A percentile compares a stretch with the other conserved stretches of the same genome.
phyloP scores from a whole-genome alignment of 2,888 invertebrate genomes.

The Drosophila robusta region DNA sequence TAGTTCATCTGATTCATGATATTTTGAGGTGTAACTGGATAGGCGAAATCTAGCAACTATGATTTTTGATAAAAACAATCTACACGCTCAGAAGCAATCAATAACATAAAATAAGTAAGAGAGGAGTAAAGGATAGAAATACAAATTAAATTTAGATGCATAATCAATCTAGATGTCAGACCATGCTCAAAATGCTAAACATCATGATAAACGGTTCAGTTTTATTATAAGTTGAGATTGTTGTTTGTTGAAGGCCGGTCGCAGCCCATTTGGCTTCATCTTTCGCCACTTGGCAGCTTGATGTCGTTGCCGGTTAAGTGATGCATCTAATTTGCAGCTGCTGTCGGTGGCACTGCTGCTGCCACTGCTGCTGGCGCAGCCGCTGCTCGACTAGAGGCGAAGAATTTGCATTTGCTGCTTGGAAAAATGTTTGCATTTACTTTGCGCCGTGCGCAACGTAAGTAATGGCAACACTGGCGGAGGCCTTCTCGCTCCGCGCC shows the following conservation, averaged over 20 bases:
- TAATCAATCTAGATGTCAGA: no score
- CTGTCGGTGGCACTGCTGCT: conserved; percentile 34
- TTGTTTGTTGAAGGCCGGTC: background rate
- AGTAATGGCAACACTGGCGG: conserved; percentile 30
- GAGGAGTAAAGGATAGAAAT: no score
- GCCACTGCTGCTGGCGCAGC: conserved; percentile 2
- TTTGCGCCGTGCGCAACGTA: conserved; percentile 34
- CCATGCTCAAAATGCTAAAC: no score
- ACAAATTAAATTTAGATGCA: no score
- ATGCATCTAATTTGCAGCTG: conserved; percentile 81
- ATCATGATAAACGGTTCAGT: background rate
- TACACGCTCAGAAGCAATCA: no score
- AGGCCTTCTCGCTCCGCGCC: background rate
- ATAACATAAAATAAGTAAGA: no score
- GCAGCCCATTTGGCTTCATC: conserved; percentile 39
- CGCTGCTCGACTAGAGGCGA: background rate
- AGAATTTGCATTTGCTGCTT: conserved; percentile 58
- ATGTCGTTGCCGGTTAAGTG: conserved; percentile 80
- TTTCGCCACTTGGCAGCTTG: conserved; percentile 74
- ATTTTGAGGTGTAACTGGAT: no score
- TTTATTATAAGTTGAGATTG: conserved; percentile 3
- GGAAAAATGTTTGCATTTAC: conserved; percentile 66
- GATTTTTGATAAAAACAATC: no score
- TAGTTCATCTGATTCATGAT: no score
- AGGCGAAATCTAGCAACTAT: no score